A percentile compares a stretch with the other conserved stretches of the same genome.
These are phyloP conservation scores for Aphaenogaster floridana DNA, from an alignment of 1,140 invertebrate genomes.

Conservation along the genomic window DNA sequence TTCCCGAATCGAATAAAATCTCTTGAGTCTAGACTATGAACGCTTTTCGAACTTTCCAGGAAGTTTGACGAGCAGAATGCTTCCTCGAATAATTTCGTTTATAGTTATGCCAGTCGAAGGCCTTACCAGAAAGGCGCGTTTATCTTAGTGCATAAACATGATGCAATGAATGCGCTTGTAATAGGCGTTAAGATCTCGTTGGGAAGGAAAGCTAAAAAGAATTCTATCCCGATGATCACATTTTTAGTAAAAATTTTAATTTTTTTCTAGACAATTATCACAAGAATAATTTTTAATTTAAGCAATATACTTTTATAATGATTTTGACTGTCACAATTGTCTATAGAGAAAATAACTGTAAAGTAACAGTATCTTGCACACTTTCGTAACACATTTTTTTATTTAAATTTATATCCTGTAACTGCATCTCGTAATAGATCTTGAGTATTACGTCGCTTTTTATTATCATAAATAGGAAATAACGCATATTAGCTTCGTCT, in stretches of 20 bases:
- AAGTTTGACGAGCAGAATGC: neutral
- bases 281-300: constrained; percentile 1
- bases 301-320: neutral
- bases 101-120: neutral
- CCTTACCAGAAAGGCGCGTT: neutral
- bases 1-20: neutral
- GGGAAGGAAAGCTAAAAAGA: neutral
- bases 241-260: neutral
- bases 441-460: neutral
- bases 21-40: neutral
- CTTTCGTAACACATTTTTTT: neutral
- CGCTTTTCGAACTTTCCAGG: neutral
- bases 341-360: neutral
- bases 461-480: constrained; percentile 15
- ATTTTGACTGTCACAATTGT: neutral
- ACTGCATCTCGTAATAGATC: neutral
- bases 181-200: constrained; percentile 8
- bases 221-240: neutral
- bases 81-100: constrained; percentile 43
- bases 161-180: constrained; percentile 30
- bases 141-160: constrained; percentile 14
- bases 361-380: neutral
- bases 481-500: neutral
- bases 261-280: neutral
- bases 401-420: constrained; percentile 19